Conservation (phyloP, 2,113 vertebrate genomes). For the Rhea americana region DNA sequence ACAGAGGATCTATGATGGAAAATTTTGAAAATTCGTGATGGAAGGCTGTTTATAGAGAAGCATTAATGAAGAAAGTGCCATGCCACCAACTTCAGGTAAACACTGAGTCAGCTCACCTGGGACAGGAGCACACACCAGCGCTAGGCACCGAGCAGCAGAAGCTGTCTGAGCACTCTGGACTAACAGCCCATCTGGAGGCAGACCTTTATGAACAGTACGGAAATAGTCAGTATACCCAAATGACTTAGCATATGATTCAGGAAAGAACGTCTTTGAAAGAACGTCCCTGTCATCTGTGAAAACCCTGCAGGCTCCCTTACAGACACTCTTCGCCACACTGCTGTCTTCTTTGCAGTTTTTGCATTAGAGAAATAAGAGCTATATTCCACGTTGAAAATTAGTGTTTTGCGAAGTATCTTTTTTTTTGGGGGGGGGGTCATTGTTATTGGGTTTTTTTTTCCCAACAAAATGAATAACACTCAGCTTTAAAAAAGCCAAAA, state of each 20-base stretch:
- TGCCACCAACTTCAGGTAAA: background rate
- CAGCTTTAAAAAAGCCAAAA: background rate
- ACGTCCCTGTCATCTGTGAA: background rate
- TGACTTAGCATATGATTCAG: background rate
- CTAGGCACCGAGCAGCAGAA: background rate
- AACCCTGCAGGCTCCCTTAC: background rate
- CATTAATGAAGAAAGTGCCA: background rate
- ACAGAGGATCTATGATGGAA: background rate
- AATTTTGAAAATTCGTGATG: background rate
- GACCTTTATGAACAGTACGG: background rate
- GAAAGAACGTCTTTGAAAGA: background rate
- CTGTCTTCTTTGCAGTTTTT: background rate
- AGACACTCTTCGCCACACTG: background rate
- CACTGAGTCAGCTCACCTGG: background rate
- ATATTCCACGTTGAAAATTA: background rate
- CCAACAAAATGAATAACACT: background rate
- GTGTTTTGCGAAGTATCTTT: background rate
- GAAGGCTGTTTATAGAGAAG: background rate
- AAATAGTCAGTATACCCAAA: background rate
- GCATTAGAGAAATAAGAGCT: background rate
- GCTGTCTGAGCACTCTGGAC: background rate
- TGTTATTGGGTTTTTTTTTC: background rate
- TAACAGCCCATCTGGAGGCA: background rate
- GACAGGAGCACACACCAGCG: background rate
- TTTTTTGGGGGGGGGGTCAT: background rate